phyloP scores from a whole-genome alignment of 92 coral and sea anemone species.

The Phymanthus crucifer region DNA sequence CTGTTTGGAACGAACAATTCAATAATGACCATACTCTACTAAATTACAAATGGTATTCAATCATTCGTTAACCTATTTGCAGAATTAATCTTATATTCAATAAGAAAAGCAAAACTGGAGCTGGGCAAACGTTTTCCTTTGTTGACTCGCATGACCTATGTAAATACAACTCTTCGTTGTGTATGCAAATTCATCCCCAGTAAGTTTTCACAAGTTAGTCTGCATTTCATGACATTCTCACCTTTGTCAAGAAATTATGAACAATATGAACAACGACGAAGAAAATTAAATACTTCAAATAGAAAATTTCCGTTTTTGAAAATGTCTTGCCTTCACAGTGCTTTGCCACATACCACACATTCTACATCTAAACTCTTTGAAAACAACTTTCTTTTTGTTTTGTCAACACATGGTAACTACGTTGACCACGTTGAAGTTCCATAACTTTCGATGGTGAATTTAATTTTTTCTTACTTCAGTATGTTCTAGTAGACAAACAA shows the following conservation, averaged over 20 bases:
- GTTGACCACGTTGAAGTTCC: background rate
- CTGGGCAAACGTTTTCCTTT: slow-evolving; percentile 25
- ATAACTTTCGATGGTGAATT: background rate
- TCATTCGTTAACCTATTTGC: slow-evolving; percentile 22
- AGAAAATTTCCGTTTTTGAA: background rate
- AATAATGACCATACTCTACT: background rate
- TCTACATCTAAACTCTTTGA: background rate
- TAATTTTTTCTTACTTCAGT: too few relatives aligned
- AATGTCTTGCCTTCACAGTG: background rate
- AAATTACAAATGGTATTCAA: slow-evolving; percentile 13
- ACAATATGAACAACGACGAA: background rate
- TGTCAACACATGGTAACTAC: background rate
- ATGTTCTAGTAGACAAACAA: too few relatives aligned
- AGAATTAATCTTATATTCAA: slow-evolving; percentile 35
- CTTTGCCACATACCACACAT: slow-evolving; percentile 2
- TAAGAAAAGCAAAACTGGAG: slow-evolving; percentile 1
- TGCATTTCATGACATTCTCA: background rate
- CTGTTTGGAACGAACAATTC: background rate
- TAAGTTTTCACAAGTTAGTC: background rate
- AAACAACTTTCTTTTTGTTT: background rate
- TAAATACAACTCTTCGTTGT: slow-evolving; percentile 19
- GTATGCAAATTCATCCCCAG: slow-evolving; percentile 20
- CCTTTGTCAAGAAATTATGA: background rate
- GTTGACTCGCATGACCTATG: slow-evolving; percentile 4
- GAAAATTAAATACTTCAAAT: background rate